These are phyloP conservation scores for Tiliacea aurago DNA, from an alignment of 2,888 invertebrate genomes.

Conservation along the genomic window DNA sequence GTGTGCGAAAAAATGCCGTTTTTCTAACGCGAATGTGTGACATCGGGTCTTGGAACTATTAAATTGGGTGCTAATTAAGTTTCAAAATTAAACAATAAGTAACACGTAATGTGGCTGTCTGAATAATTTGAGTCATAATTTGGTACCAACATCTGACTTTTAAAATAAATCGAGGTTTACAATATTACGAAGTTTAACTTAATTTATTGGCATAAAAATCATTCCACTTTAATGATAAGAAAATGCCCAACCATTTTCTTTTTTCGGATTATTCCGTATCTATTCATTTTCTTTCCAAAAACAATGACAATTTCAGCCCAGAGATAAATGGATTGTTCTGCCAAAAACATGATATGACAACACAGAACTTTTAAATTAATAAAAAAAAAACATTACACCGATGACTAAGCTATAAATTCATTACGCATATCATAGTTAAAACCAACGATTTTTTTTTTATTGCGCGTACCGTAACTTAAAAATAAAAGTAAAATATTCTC, in stretches of 20 bases:
- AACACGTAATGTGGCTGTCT: background rate
- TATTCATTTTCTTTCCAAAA: background rate
- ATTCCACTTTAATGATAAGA: background rate
- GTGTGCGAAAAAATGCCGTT: conserved; percentile 51
- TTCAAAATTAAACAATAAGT: background rate
- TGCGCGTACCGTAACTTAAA: conserved; percentile 62
- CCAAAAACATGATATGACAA: conserved; percentile 2
- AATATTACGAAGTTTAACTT: no score
- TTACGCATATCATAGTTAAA: conserved; percentile 33
- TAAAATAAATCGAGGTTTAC: background rate
- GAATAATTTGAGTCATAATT: background rate
- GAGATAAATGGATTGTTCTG: conserved; percentile 13
- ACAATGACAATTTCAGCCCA: background rate
- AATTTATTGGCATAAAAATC: background rate
- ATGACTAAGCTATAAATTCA: conserved; percentile 51
- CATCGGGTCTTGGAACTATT: conserved; percentile 13
- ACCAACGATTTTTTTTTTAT: conserved; percentile 31
- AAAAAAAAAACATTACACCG: conserved; percentile 15
- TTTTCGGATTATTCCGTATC: background rate
- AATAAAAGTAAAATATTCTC: conserved; percentile 78
- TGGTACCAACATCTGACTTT: background rate
- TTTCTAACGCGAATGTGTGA: conserved; percentile 44
- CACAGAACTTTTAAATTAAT: background rate
- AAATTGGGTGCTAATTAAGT: conserved; percentile 26
- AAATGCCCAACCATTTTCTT: background rate